phyloP scores from a whole-genome alignment of 2,888 invertebrate species.

The Rhamnusium bicolor region DNA sequence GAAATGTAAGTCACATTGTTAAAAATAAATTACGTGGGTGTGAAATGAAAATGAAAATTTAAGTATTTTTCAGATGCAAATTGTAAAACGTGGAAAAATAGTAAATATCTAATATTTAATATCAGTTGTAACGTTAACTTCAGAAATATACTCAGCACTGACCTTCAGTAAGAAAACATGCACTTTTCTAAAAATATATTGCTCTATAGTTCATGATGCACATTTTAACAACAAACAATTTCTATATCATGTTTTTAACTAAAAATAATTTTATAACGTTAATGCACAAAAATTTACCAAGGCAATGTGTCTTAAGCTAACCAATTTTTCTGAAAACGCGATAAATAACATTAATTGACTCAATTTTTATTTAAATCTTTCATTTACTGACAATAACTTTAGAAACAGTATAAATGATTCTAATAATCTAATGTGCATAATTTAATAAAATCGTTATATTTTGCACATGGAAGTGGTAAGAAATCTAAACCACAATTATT shows the following conservation, averaged over 20 bases:
- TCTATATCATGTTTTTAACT: conserved; percentile 7
- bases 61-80: not conserved
- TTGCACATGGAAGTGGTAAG: not conserved
- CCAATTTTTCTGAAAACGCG: too few species aligned
- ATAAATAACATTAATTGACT: too few species aligned
- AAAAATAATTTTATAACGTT: not conserved
- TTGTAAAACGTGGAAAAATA: not conserved
- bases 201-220: not conserved
- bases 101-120: not conserved
- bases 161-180: conserved; percentile 23
- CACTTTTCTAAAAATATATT: conserved; percentile 24
- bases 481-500: not conserved
- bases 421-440: too few species aligned
- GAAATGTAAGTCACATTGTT: conserved; percentile 33
- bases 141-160: not conserved
- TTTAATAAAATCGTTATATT: not conserved
- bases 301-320: too few species aligned
- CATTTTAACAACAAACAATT: conserved; percentile 19
- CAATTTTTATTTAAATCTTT: too few species aligned
- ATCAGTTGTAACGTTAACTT: not conserved
- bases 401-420: too few species aligned
- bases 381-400: too few species aligned
- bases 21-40: conserved; percentile 36
- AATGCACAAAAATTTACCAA: not conserved
- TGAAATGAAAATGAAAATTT: conserved; percentile 24